Evolutionary conservation across 2,888 invertebrate genomes (phyloP), one percentile per base, ranked within the genome.

Genomic region (Lasiommata megera): DNA sequence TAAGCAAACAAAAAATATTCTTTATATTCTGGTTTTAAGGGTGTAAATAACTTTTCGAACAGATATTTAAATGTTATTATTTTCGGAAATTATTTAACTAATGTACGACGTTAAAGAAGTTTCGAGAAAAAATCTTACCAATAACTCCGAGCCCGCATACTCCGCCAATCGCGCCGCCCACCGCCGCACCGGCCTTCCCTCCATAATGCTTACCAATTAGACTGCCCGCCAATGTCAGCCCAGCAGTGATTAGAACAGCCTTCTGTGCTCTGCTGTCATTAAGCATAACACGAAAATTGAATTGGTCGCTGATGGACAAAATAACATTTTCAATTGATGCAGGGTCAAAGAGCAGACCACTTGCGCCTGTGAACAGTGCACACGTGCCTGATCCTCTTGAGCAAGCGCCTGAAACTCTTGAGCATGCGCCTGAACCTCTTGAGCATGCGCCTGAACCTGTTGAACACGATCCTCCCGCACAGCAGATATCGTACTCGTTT

Each of bases 121-220:
- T n/a, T n/a, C n/a, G n/a, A n/a, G n/a, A 3, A 43, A 16, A 8
- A 12, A 1, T 17, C 84, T 80, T 66, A 88, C 89, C 82, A 53
- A 81, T 77, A 48, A 88, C 64, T 0, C 88, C 88, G n/a, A 86
- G 57, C 2, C 88, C 88, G 52, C 88, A 88, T 6, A 70, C 85
- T 0, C 89, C 89, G 0, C 89, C 89, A 6, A 88, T 76, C 0
- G 82, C 84, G 0, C 88, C 84, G 0, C 89, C 89, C 0, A 88
- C 71, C 0, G 80, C 80, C 0, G 86, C 88, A 0, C 89, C 89
- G 1, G 84, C 38, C 62, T 80, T 84, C 6, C 89, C 89, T 9
- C 85, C 89, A 62, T 81, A 86, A 65, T 85, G 84, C 7, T 73
- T 77, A 0, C 89, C 89, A 14, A 90, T 70, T n/a, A 89, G 50